A percentile compares a stretch with the other conserved stretches of the same genome.
Conservation (phyloP, 2,888 invertebrate genomes). For the Lathronympha strigana region DNA sequence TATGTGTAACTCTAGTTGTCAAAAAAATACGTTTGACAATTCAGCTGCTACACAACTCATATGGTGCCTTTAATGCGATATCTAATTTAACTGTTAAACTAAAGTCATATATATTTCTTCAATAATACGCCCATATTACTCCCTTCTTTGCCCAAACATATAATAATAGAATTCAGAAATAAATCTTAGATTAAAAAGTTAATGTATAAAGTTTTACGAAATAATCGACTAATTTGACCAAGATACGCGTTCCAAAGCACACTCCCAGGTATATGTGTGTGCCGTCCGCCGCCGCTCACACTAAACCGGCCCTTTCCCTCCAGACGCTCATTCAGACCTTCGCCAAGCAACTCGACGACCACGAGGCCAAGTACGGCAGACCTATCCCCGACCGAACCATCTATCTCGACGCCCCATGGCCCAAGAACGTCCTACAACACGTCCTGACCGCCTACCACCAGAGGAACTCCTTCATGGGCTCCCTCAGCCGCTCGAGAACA, state of each 20-base stretch:
- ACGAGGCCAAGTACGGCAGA: conserved; percentile 74
- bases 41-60: too few species aligned
- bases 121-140: too few species aligned
- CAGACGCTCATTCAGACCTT: conserved; percentile 68
- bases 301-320: conserved; percentile 48
- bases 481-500: conserved; percentile 83
- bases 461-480: conserved; percentile 78
- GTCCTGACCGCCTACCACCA: conserved; percentile 71
- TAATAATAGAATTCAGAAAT: too few species aligned
- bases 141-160: too few species aligned
- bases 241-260: conserved; percentile 38
- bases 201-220: too few species aligned
- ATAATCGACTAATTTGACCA: neutral
- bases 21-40: too few species aligned
- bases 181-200: too few species aligned
- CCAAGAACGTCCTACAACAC: conserved; percentile 75
- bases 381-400: conserved; percentile 64
- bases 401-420: conserved; percentile 73
- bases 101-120: too few species aligned
- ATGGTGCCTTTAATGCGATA: too few species aligned
- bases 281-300: conserved; percentile 54
- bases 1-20: too few species aligned
- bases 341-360: conserved; percentile 74
- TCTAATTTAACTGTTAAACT: too few species aligned
- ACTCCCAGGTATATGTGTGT: conserved; percentile 52